Conservation (phyloP, 2,888 invertebrate species). For the Beris morrisii region DNA sequence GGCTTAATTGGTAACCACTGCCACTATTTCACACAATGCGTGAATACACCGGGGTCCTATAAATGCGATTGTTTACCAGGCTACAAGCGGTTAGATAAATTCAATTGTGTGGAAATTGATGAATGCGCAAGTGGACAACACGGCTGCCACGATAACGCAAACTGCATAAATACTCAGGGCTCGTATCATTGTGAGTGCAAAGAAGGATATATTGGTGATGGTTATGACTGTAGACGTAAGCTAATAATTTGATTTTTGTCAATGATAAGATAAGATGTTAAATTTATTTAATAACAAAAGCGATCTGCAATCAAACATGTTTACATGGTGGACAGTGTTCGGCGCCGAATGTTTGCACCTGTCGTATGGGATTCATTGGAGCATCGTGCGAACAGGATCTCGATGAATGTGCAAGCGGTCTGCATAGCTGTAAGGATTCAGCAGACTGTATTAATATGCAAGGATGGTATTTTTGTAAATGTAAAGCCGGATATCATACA, state of each 20-base stretch:
- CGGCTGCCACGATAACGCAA: conserved; percentile 74
- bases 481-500: conserved; percentile 74
- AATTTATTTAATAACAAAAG: conserved; percentile 55
- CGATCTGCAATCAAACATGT: conserved; percentile 77
- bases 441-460: conserved; percentile 85
- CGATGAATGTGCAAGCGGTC: conserved; percentile 77
- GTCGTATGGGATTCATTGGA: conserved; percentile 80
- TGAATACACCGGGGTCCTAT: conserved; percentile 81
- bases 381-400: conserved; percentile 82
- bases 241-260: conserved; percentile 41
- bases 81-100: conserved; percentile 74
- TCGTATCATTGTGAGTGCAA: conserved; percentile 77
- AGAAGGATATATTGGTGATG: conserved; percentile 75
- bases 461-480: conserved; percentile 88
- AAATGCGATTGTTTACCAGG: conserved; percentile 82
- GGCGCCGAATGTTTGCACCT: conserved; percentile 75
- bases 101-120: conserved; percentile 78
- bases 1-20: conserved; percentile 82
- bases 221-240: conserved; percentile 79
- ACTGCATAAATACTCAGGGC: conserved; percentile 79
- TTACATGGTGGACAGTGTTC: conserved; percentile 82
- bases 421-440: conserved; percentile 72
- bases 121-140: conserved; percentile 75
- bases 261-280: conserved; percentile 12
- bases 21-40: conserved; percentile 79